These are phyloP conservation scores for Crenuchus spilurus DNA, from an alignment of 2,797 vertebrate species.

Conservation along the genomic window DNA sequence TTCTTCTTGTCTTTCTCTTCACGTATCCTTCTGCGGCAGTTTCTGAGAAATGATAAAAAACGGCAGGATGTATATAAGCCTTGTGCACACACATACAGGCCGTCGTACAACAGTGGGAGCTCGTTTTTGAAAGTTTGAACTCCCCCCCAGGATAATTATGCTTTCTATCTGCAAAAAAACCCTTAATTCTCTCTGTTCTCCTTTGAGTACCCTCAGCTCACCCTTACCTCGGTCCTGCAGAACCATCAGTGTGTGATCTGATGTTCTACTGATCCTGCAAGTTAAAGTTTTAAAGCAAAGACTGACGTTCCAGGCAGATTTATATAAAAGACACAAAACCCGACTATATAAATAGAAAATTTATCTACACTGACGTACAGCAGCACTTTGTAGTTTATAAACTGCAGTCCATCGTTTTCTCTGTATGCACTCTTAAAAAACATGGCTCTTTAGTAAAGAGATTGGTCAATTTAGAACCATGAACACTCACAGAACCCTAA, in stretches of 20 bases:
- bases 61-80: constrained; percentile 21
- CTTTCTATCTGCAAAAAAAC: background rate
- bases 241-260: constrained; percentile 18
- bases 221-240: background rate
- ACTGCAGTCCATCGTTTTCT: too few relatives aligned
- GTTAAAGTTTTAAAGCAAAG: constrained; percentile 23
- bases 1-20: constrained; percentile 12
- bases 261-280: constrained; percentile 23
- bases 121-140: background rate
- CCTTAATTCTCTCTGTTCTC: constrained; percentile 22
- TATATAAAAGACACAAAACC: constrained; percentile 1
- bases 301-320: background rate
- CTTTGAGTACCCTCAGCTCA: constrained; percentile 21
- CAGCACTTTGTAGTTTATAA: too few relatives aligned
- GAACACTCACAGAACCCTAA: too few relatives aligned
- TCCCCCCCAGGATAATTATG: constrained; percentile 31
- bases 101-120: constrained; percentile 13
- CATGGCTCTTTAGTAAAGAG: too few relatives aligned
- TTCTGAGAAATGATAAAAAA: background rate
- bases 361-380: background rate
- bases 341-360: constrained; percentile 10
- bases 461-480: too few relatives aligned
- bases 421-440: too few relatives aligned
- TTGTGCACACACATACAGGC: constrained; percentile 12
- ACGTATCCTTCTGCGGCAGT: background rate